phyloP scores from a whole-genome alignment of 2,888 invertebrate species.

The Hoplodrina blanda region DNA sequence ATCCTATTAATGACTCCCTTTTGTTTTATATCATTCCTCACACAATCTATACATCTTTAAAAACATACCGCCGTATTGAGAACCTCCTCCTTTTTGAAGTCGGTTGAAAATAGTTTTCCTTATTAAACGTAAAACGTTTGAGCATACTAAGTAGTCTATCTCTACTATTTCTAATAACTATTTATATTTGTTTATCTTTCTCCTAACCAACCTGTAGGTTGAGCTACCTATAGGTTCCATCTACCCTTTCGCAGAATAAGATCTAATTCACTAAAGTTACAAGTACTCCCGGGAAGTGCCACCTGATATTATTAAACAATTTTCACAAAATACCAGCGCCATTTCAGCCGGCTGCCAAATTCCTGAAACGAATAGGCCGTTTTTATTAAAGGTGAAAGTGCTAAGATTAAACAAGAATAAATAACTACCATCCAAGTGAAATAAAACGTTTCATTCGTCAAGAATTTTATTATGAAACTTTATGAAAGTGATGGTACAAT shows the following conservation, averaged over 20 bases:
- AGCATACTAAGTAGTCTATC: too few species aligned
- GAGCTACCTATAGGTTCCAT: background rate
- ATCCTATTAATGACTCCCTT: too few species aligned
- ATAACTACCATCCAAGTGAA: constrained; percentile 50
- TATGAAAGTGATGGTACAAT: constrained; percentile 38
- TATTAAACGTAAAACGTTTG: too few species aligned
- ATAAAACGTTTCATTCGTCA: constrained; percentile 57
- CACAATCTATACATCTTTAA: too few species aligned
- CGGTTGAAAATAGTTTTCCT: too few species aligned
- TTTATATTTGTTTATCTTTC: too few species aligned
- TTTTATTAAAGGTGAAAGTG: constrained; percentile 48
- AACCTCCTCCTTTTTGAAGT: too few species aligned
- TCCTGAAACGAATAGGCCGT: constrained; percentile 31
- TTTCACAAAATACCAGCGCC: constrained; percentile 25
- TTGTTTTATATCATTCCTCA: too few species aligned
- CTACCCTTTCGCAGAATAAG: constrained; percentile 18
- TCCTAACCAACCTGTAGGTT: too few species aligned
- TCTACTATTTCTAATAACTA: too few species aligned
- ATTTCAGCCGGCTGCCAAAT: constrained; percentile 18
- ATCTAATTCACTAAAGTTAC: constrained; percentile 1
- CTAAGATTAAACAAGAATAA: constrained; percentile 51
- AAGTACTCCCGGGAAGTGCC: constrained; percentile 14
- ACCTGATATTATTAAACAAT: constrained; percentile 30
- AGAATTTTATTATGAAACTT: constrained; percentile 60
- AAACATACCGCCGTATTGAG: too few species aligned